A percentile compares a stretch with the other conserved stretches of the same genome.
Conservation (phyloP, 2,113 vertebrate genomes). For the Barbus barbus region DNA sequence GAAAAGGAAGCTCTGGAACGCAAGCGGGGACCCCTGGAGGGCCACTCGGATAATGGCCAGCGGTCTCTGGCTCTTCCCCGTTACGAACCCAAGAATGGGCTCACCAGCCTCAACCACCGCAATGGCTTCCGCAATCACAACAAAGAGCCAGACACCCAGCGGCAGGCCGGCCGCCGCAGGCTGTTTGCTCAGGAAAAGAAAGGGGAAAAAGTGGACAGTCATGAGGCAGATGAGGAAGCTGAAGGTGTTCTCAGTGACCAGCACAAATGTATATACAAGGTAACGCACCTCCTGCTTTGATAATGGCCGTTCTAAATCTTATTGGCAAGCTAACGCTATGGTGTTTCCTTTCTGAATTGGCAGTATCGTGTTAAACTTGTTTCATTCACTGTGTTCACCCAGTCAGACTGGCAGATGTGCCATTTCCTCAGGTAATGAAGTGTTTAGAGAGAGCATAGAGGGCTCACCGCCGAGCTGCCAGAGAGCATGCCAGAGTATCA, state of each 20-base stretch:
- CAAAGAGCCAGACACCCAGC: slow-evolving; percentile 47
- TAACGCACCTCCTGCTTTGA: slow-evolving; percentile 55
- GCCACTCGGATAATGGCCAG: slow-evolving; percentile 82
- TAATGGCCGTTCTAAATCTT: not conserved
- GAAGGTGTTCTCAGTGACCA: slow-evolving; percentile 88
- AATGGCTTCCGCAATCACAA: slow-evolving; percentile 82
- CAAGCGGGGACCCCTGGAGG: slow-evolving; percentile 92
- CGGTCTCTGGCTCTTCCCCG: slow-evolving; percentile 87
- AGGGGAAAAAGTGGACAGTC: slow-evolving; percentile 81
- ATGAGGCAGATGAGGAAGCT: slow-evolving; percentile 69
- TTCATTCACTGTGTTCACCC: slow-evolving; percentile 5
- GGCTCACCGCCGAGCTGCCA: slow-evolving; percentile 25
- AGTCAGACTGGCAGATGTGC: slow-evolving; percentile 22
- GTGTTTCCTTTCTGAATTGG: not conserved
- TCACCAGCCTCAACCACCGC: slow-evolving; percentile 62
- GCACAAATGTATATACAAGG: slow-evolving; percentile 99
- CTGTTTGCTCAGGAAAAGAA: slow-evolving; percentile 99
- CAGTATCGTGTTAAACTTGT: not conserved
- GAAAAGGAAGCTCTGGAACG: slow-evolving; percentile 94
- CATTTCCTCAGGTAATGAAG: slow-evolving; percentile 44
- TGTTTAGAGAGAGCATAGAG: slow-evolving; percentile 24
- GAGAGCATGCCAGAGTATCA: slow-evolving; percentile 23
- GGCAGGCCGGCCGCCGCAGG: slow-evolving; percentile 88
- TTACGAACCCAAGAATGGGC: slow-evolving; percentile 89
- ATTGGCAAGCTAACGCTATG: not conserved